These are phyloP conservation scores for Scomber colias DNA, from an alignment of 2,113 vertebrate species.

Conservation along the genomic window DNA sequence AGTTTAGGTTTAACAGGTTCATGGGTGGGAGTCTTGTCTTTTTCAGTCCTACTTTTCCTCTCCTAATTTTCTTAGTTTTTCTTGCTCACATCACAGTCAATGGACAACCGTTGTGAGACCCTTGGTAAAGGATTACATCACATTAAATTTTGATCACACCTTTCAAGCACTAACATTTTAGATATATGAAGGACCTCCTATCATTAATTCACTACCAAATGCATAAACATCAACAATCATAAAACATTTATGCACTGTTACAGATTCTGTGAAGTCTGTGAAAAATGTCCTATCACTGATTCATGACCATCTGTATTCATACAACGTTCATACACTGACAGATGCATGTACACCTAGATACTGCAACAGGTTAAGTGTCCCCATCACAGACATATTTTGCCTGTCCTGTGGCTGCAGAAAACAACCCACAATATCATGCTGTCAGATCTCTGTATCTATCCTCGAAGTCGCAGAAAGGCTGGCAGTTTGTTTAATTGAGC, in stretches of 20 bases:
- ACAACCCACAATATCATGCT: slow-evolving; percentile 5
- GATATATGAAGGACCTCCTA: neutral
- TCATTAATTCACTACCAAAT: neutral
- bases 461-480: neutral
- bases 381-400: neutral
- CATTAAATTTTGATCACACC: slow-evolving; percentile 6
- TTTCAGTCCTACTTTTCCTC: neutral
- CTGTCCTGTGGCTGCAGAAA: neutral
- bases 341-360: neutral
- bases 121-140: slow-evolving; percentile 38
- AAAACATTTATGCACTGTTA: neutral
- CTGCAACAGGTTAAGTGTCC: neutral
- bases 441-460: neutral
- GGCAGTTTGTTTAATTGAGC: neutral
- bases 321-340: neutral
- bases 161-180: slow-evolving; percentile 17
- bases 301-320: neutral
- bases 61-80: neutral
- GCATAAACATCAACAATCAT: neutral
- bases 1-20: slow-evolving; percentile 33
- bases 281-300: neutral
- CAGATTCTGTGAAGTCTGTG: too few relatives aligned
- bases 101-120: neutral
- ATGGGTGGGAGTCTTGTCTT: neutral
- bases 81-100: neutral